Base-by-base conservation (phyloP, 2,113 vertebrate genomes). In the Symphodus melops region DNA sequence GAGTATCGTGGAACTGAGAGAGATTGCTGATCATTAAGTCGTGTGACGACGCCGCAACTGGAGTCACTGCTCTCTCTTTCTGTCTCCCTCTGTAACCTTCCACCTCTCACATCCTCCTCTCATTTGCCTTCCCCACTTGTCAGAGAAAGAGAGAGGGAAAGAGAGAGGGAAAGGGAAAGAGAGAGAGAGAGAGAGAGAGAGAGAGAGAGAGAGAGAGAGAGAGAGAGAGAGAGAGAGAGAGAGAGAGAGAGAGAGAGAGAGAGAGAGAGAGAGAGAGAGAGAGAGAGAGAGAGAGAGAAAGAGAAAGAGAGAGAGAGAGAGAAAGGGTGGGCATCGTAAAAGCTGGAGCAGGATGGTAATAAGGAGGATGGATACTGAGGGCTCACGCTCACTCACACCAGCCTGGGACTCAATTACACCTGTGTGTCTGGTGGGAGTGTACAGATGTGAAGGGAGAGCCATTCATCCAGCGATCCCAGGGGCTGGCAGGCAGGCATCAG, bases 341-440 rank as follows among this genome's bases (percentile, higher is more conserved):
- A 85, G 77, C 72, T 75, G 58, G 67, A 62, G 64, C 68, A 53
- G 81, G 84, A 83, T 82, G 80, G 86, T 82, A 90, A 90, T 91
- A 89, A 90, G 86, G 73, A 85, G 86, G 86, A 92, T 90, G 86
- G 85, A 89, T 87, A 78, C 82, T 70, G 63, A 37, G 68, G 72
- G 75, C 79, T 71, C 59, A 73, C 51, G 78, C 79, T 88, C 86
- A 74, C 86, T 84, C 83, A 82, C 84, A 72, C 80, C 72, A 85
- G 86, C 83, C 88, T 21, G 61, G 80, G 81, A 93, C 91, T 89
- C 88, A 88, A 92, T 94, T 91, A 87, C 89, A 87, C 88, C 83
- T 89, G 86, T 54, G 74, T 72, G 89, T 82, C 76, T 81, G 85
- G 85, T 85, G 87, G 89, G 88, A 87, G 83, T 85, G 81, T 91